phyloP scores from a whole-genome alignment of 2,888 invertebrate genomes.

The Chymomyza amoena region DNA sequence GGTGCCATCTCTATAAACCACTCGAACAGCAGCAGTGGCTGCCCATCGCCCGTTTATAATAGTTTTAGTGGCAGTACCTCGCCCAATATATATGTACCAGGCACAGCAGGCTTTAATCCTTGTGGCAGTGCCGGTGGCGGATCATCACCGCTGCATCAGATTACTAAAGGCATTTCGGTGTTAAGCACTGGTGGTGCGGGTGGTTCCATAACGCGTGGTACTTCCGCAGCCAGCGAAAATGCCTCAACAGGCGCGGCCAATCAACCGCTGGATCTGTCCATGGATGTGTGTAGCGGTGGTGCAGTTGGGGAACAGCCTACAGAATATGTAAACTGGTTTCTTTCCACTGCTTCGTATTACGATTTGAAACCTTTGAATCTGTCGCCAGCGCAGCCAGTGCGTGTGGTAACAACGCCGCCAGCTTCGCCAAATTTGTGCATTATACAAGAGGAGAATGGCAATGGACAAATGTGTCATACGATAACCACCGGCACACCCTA shows the following conservation, averaged over 20 bases:
- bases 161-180: conserved; percentile 85
- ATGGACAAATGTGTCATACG: conserved; percentile 76
- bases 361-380: conserved; percentile 78
- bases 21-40: conserved; percentile 73
- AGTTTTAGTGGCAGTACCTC: conserved; percentile 76
- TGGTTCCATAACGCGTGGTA: conserved; percentile 87
- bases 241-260: conserved; percentile 53
- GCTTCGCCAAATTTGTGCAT: conserved; percentile 83
- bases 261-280: conserved; percentile 78
- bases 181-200: conserved; percentile 83
- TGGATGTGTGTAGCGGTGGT: conserved; percentile 73
- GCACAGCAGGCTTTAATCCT: conserved; percentile 56
- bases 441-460: conserved; percentile 87
- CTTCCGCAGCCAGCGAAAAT: conserved; percentile 80
- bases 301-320: conserved; percentile 24
- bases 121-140: conserved; percentile 67
- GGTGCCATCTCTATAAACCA: conserved; percentile 44
- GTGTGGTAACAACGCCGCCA: conserved; percentile 78
- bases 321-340: conserved; percentile 71
- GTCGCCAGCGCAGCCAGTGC: conserved; percentile 77
- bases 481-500: conserved; percentile 73
- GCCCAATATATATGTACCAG: conserved; percentile 75
- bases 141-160: conserved; percentile 84
- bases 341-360: conserved; percentile 73
- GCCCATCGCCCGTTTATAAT: conserved; percentile 80